These are phyloP conservation scores for Chelonia mydas DNA, from an alignment of 2,797 vertebrate species.

Conservation along the genomic window DNA sequence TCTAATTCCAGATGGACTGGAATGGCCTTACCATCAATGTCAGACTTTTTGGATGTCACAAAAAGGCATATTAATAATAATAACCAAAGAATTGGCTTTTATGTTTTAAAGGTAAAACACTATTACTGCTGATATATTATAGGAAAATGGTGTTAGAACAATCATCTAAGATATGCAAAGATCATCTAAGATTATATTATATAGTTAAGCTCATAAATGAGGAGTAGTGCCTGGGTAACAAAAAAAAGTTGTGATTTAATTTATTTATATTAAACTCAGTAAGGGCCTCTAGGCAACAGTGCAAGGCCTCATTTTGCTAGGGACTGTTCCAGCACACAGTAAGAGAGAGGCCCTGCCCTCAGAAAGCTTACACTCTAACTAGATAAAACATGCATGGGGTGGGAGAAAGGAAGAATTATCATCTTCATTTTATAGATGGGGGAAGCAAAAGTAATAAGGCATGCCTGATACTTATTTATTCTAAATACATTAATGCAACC, in stretches of 20 bases:
- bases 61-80: constrained; percentile 41
- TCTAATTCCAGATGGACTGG: constrained; percentile 1
- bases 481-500: background rate
- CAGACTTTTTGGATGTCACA: background rate
- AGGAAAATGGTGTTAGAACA: background rate
- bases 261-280: background rate
- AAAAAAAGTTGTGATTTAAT: background rate
- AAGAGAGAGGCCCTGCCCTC: background rate
- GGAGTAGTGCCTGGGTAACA: background rate
- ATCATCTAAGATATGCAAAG: background rate
- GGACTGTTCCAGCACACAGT: background rate
- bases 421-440: background rate
- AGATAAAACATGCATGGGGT: background rate
- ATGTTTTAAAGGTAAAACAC: constrained; percentile 26
- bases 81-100: background rate
- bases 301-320: background rate
- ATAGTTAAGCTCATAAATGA: constrained; percentile 16
- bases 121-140: background rate
- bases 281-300: background rate
- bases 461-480: background rate
- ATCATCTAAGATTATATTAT: background rate
- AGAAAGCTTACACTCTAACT: background rate
- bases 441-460: background rate
- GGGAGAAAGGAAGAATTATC: background rate
- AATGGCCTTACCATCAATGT: background rate